Conservation (phyloP, 2,888 invertebrate genomes). For the Branchellion lobata region DNA sequence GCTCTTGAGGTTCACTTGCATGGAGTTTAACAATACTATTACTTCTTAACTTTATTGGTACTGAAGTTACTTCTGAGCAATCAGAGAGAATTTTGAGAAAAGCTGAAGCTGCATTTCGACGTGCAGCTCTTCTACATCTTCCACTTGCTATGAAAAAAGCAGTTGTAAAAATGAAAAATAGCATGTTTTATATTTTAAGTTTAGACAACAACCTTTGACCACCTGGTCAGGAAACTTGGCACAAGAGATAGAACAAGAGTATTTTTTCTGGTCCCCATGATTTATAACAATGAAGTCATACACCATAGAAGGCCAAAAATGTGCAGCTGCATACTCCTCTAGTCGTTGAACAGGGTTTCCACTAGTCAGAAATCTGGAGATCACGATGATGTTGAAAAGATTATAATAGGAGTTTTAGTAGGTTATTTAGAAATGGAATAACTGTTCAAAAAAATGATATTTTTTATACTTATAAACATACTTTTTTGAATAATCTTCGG, state of each 20-base stretch:
- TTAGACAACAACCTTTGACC: not conserved
- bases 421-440: not conserved
- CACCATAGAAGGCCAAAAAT: not conserved
- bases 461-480: not conserved
- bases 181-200: too few species aligned
- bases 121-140: not conserved
- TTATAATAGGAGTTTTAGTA: not conserved
- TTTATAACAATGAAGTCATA: not conserved
- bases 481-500: not conserved
- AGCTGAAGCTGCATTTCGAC: not conserved
- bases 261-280: not conserved
- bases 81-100: not conserved
- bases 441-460: not conserved
- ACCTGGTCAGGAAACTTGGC: not conserved
- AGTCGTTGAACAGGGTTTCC: not conserved
- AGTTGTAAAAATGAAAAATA: too few species aligned
- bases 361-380: not conserved
- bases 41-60: not conserved
- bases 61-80: not conserved
- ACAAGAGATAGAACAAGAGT: not conserved
- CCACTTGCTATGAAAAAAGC: not conserved
- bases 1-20: too few species aligned
- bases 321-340: not conserved
- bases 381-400: not conserved
- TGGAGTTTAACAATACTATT: too few species aligned